phyloP scores from a whole-genome alignment of 1,140 invertebrate genomes.

The Drosophila setifemur region DNA sequence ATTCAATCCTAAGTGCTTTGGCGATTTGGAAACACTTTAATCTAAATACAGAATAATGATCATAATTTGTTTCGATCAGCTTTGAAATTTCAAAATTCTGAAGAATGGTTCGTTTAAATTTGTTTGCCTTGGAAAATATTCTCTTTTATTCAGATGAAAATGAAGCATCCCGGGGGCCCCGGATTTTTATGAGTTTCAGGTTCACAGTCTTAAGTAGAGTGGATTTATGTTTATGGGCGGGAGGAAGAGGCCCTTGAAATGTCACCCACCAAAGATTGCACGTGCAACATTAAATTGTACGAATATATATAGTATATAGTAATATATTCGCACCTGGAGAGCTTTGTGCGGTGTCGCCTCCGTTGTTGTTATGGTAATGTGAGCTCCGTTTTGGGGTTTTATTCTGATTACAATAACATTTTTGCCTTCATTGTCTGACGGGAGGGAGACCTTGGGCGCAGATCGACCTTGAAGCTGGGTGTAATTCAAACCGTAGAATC shows the following conservation, averaged over 20 bases:
- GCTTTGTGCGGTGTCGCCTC: neutral
- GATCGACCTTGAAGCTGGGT: conserved; percentile 24
- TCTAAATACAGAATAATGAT: neutral
- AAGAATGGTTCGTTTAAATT: neutral
- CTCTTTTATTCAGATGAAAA: conserved; percentile 6
- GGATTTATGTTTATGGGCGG: conserved; percentile 16
- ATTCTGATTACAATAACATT: conserved; percentile 52
- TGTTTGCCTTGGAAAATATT: neutral
- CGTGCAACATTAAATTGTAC: conserved; percentile 19
- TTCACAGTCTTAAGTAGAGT: no score
- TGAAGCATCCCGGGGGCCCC: neutral
- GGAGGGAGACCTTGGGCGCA: conserved; percentile 16
- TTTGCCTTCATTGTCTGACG: conserved; percentile 38
- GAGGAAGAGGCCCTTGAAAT: conserved; percentile 19
- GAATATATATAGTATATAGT: conserved; percentile 8
- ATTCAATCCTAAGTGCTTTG: conserved; percentile 3
- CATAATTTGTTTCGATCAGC: conserved; percentile 34
- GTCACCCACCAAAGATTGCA: neutral
- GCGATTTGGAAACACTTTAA: neutral
- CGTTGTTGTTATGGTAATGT: conserved; percentile 45
- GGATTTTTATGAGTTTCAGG: neutral
- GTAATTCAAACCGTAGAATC: conserved; percentile 21
- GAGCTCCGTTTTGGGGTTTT: conserved; percentile 46
- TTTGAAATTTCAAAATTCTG: neutral
- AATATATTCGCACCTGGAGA: conserved; percentile 30